These are phyloP conservation scores for Pseudomyrmex cubaensis DNA, from an alignment of 1,140 invertebrate species.

Conservation along the genomic window DNA sequence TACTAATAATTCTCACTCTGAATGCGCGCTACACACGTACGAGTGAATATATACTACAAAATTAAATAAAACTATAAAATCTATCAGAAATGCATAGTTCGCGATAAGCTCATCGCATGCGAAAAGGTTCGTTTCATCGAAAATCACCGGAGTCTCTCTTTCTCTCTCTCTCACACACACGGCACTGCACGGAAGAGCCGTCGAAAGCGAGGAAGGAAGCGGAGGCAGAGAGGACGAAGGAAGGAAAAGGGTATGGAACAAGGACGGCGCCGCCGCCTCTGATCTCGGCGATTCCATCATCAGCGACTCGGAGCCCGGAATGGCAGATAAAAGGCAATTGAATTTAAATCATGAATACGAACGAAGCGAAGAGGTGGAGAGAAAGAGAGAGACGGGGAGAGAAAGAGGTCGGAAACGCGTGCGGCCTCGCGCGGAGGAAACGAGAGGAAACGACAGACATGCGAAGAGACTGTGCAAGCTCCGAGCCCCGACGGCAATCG, in stretches of 20 bases:
- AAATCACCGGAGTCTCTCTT: conserved; percentile 31
- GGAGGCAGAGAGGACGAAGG: conserved; percentile 56
- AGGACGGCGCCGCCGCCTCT: conserved; percentile 68
- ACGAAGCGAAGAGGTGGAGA: conserved; percentile 75
- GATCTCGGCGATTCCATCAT: conserved; percentile 81
- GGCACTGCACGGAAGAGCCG: not conserved
- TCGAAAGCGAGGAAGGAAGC: conserved; percentile 1
- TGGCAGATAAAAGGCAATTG: conserved; percentile 85
- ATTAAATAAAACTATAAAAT: not conserved
- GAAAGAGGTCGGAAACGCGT: conserved; percentile 1
- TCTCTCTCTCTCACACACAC: not conserved
- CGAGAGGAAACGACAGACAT: conserved; percentile 37
- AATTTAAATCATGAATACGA: conserved; percentile 86
- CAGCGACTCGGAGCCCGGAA: conserved; percentile 79
- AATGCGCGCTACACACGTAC: not conserved
- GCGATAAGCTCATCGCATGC: not conserved
- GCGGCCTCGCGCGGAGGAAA: not conserved
- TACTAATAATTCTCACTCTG: not conserved
- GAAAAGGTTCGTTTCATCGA: conserved; percentile 22
- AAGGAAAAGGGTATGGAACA: conserved; percentile 10
- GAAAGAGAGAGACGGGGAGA: not conserved
- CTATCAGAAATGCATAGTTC: not conserved
- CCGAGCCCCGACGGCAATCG: conserved; percentile 82
- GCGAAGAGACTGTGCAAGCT: conserved; percentile 66
- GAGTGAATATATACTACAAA: not conserved